Evolutionary conservation across 2,113 vertebrate genomes (phyloP), one percentile per base, ranked within the genome.

Genomic region (Sisor rabdophorus): DNA sequence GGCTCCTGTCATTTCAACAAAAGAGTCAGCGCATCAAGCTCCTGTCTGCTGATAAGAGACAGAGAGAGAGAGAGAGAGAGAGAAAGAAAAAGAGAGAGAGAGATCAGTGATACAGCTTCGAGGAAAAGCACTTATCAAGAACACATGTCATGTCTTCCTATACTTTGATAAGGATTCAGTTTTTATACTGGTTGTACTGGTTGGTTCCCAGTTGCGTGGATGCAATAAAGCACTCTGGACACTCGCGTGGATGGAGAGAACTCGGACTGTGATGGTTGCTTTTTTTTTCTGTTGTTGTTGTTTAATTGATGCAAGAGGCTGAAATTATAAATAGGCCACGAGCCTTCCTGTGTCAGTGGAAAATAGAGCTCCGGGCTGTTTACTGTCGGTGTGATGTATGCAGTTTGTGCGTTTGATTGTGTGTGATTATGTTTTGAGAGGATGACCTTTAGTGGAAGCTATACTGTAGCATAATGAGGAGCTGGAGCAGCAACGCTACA

Each of bases 341-440:
- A 92, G 88, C 91, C 90, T 92, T 94, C 93, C 92, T 92, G 92
- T 92, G 92, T 91, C 91, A 92, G 91, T 88, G 92, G 93, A 92
- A 95, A 96, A 96, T 94, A 96, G 96, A 95, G 92, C 93, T 93
- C 83, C 83, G 58, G 93, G 94, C 94, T 96, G 94, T 98, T 98
- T 98, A 96, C 95, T 94, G 93, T 95, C 92, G 93, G 91, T 79
- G 93, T 96, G 95, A 96, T 97, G 93, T 95, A 95, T 96, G 96
- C 97, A 97, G 95, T 98, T 98, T 96, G 95, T 94, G 92, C 93
- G 93, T 98, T 97, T 97, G 95, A 98, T 98, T 98, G 95, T 95
- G 93, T 94, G 95, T 96, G 95, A 96, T 98, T 97, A 97, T 97
- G 94, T 96, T 97, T 94, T 91, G 93, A 93, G 95, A 94, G 94